These are phyloP conservation scores for Allophyes oxyacanthae DNA, from an alignment of 2,888 invertebrate genomes.

Conservation along the genomic window DNA sequence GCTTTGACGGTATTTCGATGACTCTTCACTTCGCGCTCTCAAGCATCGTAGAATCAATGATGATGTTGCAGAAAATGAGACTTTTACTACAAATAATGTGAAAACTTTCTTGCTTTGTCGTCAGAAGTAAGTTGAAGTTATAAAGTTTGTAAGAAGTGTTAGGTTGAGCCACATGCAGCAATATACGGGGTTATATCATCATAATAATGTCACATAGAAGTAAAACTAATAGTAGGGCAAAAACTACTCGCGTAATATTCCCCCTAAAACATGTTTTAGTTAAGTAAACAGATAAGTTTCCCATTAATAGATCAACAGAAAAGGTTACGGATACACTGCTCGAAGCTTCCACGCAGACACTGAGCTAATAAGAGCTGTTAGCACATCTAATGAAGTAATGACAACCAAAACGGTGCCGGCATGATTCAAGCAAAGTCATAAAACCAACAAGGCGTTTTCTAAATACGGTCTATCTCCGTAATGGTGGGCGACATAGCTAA, in stretches of 20 bases:
- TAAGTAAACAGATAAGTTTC: too few species aligned
- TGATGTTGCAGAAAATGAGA: constrained; percentile 28
- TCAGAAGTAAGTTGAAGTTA: not conserved
- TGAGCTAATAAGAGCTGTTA: constrained; percentile 16
- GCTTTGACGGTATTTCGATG: constrained; percentile 67
- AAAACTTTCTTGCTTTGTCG: constrained; percentile 17
- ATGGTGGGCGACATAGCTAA: constrained; percentile 32
- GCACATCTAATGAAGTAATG: constrained; percentile 16
- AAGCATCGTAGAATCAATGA: constrained; percentile 39
- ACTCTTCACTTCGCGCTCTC: constrained; percentile 55
- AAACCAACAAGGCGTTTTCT: constrained; percentile 36
- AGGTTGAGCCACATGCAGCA: not conserved
- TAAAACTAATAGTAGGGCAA: not conserved
- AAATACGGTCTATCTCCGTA: constrained; percentile 14
- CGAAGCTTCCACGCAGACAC: constrained; percentile 21
- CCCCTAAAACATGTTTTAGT: not conserved
- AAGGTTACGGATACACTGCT: constrained; percentile 5
- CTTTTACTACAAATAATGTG: constrained; percentile 8
- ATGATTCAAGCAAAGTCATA: constrained; percentile 39
- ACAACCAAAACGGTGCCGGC: constrained; percentile 13
- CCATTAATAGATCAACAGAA: constrained; percentile 9
- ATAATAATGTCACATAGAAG: not conserved
- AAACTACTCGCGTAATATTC: too few species aligned
- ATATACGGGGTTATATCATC: not conserved
- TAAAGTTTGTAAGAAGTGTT: too few species aligned